Percentiles rank a stretch among this genome's conserved stretches.
Evolutionary conservation across 1,140 invertebrate species (phyloP).

Genomic region (Atta texana): DNA sequence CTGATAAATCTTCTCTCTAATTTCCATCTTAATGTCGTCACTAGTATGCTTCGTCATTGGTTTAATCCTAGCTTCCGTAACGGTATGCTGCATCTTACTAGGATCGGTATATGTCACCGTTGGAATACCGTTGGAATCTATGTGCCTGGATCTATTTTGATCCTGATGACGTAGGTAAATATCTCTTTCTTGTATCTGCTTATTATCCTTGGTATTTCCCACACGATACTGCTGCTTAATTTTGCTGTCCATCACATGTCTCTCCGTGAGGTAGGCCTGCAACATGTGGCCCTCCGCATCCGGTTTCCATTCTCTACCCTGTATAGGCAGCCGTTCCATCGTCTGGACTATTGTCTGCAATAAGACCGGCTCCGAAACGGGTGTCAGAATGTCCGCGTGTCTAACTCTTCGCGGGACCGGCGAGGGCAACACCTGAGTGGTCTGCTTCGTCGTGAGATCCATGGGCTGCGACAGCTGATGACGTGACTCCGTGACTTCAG

Average conservation of each 20-base stretch:
- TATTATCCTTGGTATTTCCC: conserved; percentile 78
- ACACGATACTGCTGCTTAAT: conserved; percentile 89
- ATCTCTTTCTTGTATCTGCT: conserved; percentile 75
- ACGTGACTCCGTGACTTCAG: conserved; percentile 37
- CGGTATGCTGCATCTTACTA: conserved; percentile 74
- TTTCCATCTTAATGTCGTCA: conserved; percentile 75
- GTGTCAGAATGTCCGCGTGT: conserved; percentile 87
- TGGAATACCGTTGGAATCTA: conserved; percentile 68
- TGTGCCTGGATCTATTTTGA: conserved; percentile 57
- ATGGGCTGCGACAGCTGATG: conserved; percentile 85
- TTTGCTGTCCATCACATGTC: conserved; percentile 90
- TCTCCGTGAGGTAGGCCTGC: conserved; percentile 91
- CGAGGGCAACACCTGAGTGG: conserved; percentile 76
- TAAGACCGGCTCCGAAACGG: conserved; percentile 88
- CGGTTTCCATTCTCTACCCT: conserved; percentile 86
- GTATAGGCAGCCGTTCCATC: conserved; percentile 88
- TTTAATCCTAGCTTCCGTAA: conserved; percentile 72
- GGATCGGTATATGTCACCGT: conserved; percentile 81
- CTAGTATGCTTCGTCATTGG: conserved; percentile 63
- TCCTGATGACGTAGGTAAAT: conserved; percentile 74
- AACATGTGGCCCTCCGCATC: conserved; percentile 88
- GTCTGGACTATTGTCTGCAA: conserved; percentile 89
- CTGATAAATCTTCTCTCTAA: conserved; percentile 74
- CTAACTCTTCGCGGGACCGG: conserved; percentile 74
- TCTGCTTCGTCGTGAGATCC: conserved; percentile 87